phyloP scores from a whole-genome alignment of 2,113 vertebrate species.

The Pterophyllum scalare region DNA sequence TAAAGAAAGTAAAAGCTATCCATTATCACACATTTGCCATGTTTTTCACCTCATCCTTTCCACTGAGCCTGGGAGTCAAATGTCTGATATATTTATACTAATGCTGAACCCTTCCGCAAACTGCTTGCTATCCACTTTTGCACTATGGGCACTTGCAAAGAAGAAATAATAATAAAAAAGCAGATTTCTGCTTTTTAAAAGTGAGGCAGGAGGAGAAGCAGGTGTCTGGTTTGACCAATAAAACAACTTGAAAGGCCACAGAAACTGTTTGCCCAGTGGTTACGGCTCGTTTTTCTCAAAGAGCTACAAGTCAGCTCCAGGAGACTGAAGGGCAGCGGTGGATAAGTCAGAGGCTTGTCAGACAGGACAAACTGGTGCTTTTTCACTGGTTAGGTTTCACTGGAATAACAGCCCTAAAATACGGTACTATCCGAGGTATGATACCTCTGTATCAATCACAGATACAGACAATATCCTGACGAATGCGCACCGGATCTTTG shows the following conservation, averaged over 20 bases:
- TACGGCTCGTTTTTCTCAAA: not conserved
- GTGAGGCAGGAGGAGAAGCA: not conserved
- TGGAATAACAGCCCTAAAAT: too few relatives aligned
- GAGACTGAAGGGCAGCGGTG: not conserved
- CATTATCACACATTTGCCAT: not conserved
- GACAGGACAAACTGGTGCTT: not conserved
- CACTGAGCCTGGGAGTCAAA: not conserved
- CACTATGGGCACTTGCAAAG: not conserved
- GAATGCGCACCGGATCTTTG: too few relatives aligned
- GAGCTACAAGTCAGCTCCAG: not conserved
- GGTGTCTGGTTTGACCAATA: conserved; percentile 30
- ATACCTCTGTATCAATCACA: too few relatives aligned
- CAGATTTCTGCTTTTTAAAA: not conserved
- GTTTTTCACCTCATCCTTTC: not conserved
- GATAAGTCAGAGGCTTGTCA: not conserved
- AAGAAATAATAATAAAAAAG: not conserved
- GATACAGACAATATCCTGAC: too few relatives aligned
- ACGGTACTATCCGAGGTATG: too few relatives aligned
- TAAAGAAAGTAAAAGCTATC: not conserved
- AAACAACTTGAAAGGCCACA: conserved; percentile 24
- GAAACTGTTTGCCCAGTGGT: not conserved
- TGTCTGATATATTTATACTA: not conserved
- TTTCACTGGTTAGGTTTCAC: not conserved
- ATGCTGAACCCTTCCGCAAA: not conserved
- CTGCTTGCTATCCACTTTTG: not conserved